These are phyloP conservation scores for Gobio gobio DNA, from an alignment of 2,113 vertebrate genomes.

Conservation along the genomic window DNA sequence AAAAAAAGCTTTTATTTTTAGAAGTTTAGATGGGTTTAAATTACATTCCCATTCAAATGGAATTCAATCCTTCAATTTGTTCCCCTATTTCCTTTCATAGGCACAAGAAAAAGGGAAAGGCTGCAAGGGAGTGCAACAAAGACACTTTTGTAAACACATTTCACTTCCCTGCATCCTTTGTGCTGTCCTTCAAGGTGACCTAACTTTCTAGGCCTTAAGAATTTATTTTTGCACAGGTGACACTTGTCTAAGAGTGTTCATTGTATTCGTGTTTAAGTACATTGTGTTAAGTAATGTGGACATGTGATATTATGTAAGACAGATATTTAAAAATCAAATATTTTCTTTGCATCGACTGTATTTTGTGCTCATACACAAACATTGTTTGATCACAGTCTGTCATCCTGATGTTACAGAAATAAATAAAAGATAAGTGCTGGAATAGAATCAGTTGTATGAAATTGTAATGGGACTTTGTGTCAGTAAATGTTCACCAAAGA, in stretches of 20 bases:
- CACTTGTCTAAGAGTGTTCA: neutral
- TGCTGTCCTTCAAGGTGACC: slow-evolving; percentile 19
- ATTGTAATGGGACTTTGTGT: neutral
- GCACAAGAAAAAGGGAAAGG: neutral
- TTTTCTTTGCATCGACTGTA: neutral
- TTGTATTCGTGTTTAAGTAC: neutral
- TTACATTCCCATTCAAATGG: slow-evolving; percentile 24
- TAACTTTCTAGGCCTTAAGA: neutral
- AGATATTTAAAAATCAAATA: slow-evolving; percentile 8
- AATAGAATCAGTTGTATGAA: neutral
- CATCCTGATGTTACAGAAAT: neutral
- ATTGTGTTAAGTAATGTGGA: neutral
- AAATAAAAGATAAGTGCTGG: neutral
- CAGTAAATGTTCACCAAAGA: neutral
- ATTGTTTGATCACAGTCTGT: slow-evolving; percentile 29
- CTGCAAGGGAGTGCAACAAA: slow-evolving; percentile 22
- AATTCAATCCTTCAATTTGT: slow-evolving; percentile 41
- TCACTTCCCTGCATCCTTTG: neutral
- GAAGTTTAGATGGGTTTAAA: neutral
- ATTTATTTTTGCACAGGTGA: neutral
- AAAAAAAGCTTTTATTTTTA: slow-evolving; percentile 34
- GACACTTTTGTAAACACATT: slow-evolving; percentile 32
- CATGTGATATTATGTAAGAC: slow-evolving; percentile 17
- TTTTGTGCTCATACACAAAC: neutral
- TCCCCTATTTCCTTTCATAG: slow-evolving; percentile 68